Base-by-base conservation (phyloP, 2,797 vertebrate genomes). In the Dermochelys coriacea region DNA sequence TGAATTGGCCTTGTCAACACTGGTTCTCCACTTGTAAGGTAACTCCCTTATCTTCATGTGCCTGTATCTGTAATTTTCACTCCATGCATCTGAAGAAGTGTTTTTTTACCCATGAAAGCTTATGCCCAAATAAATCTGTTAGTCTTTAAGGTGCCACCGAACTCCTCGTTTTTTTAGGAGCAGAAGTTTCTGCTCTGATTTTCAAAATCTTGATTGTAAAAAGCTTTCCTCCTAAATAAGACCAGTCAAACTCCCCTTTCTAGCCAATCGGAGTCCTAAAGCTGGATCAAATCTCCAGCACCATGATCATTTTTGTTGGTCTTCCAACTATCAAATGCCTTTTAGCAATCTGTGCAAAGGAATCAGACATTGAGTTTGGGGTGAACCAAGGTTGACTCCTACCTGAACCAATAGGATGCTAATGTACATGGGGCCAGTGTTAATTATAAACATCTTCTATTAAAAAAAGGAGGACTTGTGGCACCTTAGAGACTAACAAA, bases 321-420 rank as follows among this genome's bases (percentile, higher is more conserved):
- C 93, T 92, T 97, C 87, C 84, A 84, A 31, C 45, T 82, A 34
- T 52, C 90, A 84, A 92, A 87, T 95, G n/a, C 75, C 83, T 93
- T 88, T 88, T 95, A 82, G 11, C 57, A 64, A 34, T 64, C 34
- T n/a, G 61, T 64, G 61, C 34, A 64, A 64, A 64, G 61, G 34
- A n/a, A 64, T 19, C 16, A n/a, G 61, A 31, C 34, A 19, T 8
- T n/a, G 8, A 64, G 15, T 64, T 64, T 64, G 51, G 57, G 57
- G 29, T 59, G 57, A 31, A 31, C 27, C 57, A 59, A 59, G 29
- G 57, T 14, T 93, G 93, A 85, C 64, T 90, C 29, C 31, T 92
- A 80, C 84, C 41, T 74, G 37, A 45, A 74, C 41, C 21, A 27
- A 50, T 41, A 81, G 6, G 84, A 59, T 2, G 5, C 77, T 88